Percentiles rank a stretch among this genome's conserved stretches.
These are phyloP conservation scores for Athrips mouffetella DNA, from an alignment of 2,888 invertebrate genomes.

Conservation along the genomic window DNA sequence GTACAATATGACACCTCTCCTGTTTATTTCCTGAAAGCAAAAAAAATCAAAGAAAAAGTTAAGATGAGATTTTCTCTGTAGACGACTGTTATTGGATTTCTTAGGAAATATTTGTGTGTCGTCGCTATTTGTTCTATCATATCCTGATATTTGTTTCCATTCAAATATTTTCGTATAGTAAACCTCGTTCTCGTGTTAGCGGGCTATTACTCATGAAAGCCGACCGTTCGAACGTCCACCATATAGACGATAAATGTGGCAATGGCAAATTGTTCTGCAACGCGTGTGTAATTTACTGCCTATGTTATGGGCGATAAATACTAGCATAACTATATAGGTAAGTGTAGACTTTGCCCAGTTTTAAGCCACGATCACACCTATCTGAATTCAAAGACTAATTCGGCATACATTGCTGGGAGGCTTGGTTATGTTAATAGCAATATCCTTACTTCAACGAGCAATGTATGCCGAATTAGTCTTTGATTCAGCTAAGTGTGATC, in stretches of 20 bases:
- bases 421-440: too few relatives aligned
- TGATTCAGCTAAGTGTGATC: too few relatives aligned
- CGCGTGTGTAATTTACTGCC: slow-evolving; percentile 8
- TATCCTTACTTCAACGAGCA: too few relatives aligned
- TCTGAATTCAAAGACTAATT: too few relatives aligned
- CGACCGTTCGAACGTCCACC: slow-evolving; percentile 30
- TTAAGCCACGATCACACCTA: too few relatives aligned
- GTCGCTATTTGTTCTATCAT: neutral
- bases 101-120: neutral
- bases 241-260: slow-evolving; percentile 22
- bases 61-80: neutral
- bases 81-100: neutral
- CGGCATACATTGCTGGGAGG: too few relatives aligned
- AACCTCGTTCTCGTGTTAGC: slow-evolving; percentile 17
- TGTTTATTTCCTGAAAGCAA: too few relatives aligned
- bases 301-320: neutral
- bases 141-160: slow-evolving; percentile 24
- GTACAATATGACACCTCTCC: too few relatives aligned
- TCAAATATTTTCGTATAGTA: slow-evolving; percentile 3
- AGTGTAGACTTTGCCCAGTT: too few relatives aligned
- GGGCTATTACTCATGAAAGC: slow-evolving; percentile 26
- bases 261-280: slow-evolving; percentile 24
- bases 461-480: too few relatives aligned
- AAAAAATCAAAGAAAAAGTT: too few relatives aligned
- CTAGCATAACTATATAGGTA: neutral